phyloP scores from a whole-genome alignment of 1,140 invertebrate genomes.

The Hestina assimilis region DNA sequence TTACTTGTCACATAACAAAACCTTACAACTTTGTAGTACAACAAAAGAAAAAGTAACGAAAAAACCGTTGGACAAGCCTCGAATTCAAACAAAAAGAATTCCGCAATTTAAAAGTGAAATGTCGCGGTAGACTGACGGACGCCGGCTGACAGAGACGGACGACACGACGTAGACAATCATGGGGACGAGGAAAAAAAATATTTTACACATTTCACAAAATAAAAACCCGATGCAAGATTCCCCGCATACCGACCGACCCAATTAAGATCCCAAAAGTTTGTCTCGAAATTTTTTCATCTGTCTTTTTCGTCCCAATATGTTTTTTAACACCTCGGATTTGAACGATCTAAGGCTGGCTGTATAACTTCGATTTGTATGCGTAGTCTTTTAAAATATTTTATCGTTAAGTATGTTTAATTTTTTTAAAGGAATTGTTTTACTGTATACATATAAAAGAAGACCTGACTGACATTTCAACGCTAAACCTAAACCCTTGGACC shows the following conservation, averaged over 20 bases:
- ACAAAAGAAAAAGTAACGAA: neutral
- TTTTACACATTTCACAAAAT: conserved; percentile 30
- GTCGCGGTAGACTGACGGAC: conserved; percentile 48
- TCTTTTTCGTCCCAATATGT: conserved; percentile 47
- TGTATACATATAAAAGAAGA: too few relatives aligned
- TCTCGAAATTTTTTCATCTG: conserved; percentile 36
- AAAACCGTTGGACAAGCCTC: neutral
- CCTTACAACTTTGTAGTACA: neutral
- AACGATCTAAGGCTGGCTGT: conserved; percentile 17
- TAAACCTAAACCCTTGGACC: too few relatives aligned
- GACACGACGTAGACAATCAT: conserved; percentile 43
- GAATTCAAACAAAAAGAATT: conserved; percentile 5
- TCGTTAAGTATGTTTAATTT: too few relatives aligned
- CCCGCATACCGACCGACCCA: conserved; percentile 51
- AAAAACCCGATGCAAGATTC: conserved; percentile 43
- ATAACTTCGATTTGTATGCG: conserved; percentile 33
- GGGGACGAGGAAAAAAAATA: conserved; percentile 19
- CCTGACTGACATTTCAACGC: too few relatives aligned
- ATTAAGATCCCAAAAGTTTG: conserved; percentile 69
- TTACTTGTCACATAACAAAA: too few relatives aligned
- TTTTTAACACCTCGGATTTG: conserved; percentile 51
- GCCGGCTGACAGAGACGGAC: conserved; percentile 52
- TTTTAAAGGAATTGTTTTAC: too few relatives aligned
- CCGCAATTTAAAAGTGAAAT: conserved; percentile 60
- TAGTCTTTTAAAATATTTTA: too few relatives aligned